These are phyloP conservation scores for Stramonita haemastoma DNA, from an alignment of 2,888 invertebrate genomes.

Conservation along the genomic window DNA sequence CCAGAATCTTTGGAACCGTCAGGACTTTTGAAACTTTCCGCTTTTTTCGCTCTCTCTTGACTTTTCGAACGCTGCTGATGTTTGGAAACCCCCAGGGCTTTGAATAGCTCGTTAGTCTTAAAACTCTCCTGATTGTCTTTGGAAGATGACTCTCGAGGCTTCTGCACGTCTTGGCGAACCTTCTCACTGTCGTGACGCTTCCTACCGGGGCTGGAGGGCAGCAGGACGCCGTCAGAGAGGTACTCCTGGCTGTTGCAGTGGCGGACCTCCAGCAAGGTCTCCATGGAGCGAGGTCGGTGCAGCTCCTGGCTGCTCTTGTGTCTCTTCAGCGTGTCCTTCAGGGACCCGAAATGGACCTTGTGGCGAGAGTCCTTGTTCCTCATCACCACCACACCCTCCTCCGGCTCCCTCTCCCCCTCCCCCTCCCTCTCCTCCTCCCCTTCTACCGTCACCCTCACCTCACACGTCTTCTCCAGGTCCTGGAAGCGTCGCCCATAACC, in stretches of 20 bases:
- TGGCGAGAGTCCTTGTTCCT: slow-evolving; percentile 39
- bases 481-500: too few relatives aligned
- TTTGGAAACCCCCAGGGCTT: background rate
- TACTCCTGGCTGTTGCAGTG: slow-evolving; percentile 66
- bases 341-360: slow-evolving; percentile 56
- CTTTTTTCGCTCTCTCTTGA: background rate
- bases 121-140: too few relatives aligned
- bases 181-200: slow-evolving; percentile 5
- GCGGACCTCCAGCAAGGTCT: slow-evolving; percentile 55
- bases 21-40: background rate
- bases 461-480: too few relatives aligned
- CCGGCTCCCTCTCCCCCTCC: slow-evolving; percentile 33
- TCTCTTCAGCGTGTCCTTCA: slow-evolving; percentile 62
- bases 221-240: slow-evolving; percentile 45
- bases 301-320: slow-evolving; percentile 67
- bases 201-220: background rate
- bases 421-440: background rate
- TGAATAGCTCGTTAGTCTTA: too few relatives aligned
- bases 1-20: background rate
- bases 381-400: slow-evolving; percentile 27
- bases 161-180: background rate
- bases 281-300: slow-evolving; percentile 57
- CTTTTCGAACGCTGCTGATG: background rate
- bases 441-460: background rate
- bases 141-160: background rate